A percentile compares a stretch with the other conserved stretches of the same genome.
phyloP scores from a whole-genome alignment of 2,113 vertebrate species.

The Calyptomena viridis region DNA sequence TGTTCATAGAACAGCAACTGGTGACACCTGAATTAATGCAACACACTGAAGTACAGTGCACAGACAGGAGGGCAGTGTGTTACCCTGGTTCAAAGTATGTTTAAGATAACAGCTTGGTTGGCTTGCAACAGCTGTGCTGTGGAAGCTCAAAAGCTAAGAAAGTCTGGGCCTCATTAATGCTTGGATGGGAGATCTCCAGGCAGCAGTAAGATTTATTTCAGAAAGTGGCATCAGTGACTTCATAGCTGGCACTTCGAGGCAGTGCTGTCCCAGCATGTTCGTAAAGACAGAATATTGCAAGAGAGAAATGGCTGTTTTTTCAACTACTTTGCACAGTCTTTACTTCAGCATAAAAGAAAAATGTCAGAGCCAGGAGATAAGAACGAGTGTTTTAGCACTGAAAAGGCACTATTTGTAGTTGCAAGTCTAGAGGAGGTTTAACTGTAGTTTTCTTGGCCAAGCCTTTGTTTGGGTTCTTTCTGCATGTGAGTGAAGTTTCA shows the following conservation, averaged over 20 bases:
- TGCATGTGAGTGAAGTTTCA: background rate
- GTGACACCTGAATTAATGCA: background rate
- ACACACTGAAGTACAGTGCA: background rate
- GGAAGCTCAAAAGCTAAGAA: background rate
- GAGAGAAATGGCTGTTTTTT: background rate
- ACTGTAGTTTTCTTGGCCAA: background rate
- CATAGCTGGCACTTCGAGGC: background rate
- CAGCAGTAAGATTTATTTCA: background rate
- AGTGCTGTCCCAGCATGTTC: background rate
- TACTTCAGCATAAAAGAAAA: background rate
- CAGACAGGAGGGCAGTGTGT: background rate
- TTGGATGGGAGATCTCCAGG: background rate
- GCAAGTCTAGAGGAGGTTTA: background rate
- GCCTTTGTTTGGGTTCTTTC: background rate
- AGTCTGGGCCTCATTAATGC: background rate
- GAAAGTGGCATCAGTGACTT: background rate
- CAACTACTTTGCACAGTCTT: background rate
- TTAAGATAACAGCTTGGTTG: constrained; percentile 7
- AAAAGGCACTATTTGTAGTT: background rate
- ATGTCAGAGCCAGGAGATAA: background rate
- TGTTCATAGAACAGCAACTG: background rate
- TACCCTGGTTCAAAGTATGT: background rate
- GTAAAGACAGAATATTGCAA: background rate
- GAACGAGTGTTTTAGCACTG: background rate
- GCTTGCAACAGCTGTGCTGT: background rate